These are phyloP conservation scores for Apostichopus japonicus DNA, from an alignment of 35 echinoderm and acorn worm species.

Conservation along the genomic window DNA sequence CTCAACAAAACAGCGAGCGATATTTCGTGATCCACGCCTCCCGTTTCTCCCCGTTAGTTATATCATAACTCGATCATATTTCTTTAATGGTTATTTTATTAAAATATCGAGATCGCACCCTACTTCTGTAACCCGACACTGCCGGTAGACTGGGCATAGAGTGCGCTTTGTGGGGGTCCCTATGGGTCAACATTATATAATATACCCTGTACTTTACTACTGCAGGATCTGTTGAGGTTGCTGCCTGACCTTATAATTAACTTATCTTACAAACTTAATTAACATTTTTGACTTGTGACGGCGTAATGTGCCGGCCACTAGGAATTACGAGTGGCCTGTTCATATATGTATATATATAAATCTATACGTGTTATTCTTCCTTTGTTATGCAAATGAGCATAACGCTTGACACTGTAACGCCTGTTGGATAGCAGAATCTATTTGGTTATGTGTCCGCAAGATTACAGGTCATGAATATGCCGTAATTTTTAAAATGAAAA, in stretches of 20 bases:
- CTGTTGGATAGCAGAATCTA: too few relatives aligned
- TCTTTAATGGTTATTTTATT: neutral
- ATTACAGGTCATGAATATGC: too few relatives aligned
- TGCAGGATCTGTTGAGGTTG: neutral
- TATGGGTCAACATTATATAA: neutral
- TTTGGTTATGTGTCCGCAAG: too few relatives aligned
- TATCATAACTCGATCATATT: slow-evolving; percentile 6
- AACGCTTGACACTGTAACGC: too few relatives aligned
- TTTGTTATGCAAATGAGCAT: too few relatives aligned
- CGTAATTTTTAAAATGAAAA: too few relatives aligned
- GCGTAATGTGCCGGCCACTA: neutral
- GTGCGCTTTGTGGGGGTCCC: neutral
- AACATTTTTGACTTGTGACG: neutral
- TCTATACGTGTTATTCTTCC: too few relatives aligned
- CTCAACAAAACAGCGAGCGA: neutral
- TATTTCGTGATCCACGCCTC: neutral
- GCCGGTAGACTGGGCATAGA: neutral
- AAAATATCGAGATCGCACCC: slow-evolving; percentile 10
- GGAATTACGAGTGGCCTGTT: too few relatives aligned
- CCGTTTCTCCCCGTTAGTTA: neutral
- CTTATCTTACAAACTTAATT: slow-evolving; percentile 41
- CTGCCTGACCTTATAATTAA: slow-evolving; percentile 11
- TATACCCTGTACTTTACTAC: neutral
- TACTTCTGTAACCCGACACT: slow-evolving; percentile 10
- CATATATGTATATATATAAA: too few relatives aligned